Evolutionary conservation across 2,797 vertebrate species (phyloP), one percentile per base, ranked within the genome.

Genomic region (Dromococcyx pavoninus): DNA sequence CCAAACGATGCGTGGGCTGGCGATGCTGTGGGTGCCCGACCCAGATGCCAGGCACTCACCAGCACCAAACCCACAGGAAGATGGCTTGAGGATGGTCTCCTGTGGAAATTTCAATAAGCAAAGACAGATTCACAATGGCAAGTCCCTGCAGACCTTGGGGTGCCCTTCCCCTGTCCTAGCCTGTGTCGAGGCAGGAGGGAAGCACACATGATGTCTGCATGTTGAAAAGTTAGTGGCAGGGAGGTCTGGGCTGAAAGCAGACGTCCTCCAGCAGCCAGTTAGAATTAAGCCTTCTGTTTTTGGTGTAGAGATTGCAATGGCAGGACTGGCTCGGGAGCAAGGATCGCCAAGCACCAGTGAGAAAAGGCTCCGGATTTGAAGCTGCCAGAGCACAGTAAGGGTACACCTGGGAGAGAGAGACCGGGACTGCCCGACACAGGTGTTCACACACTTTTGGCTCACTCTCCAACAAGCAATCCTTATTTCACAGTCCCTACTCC

Each of bases 271-370:
- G 57, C 57, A 94, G 70, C 44, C 43, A 90, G 43, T 16, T 30
- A 87, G 43, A 70, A 48, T 41, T 17, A 76, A 72, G n/a, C n/a
- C 61, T 25, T 56, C 48, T 51, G 9, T 2, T 23, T 88, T 58
- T 35, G 58, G 30, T 25, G 44, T 14, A 46, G 65, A 74, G 44
- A 54, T 4, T 22, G 8, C 37, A 41, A 18, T 3, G 5, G 43
- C 48, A 77, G 60, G 39, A 33, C 46, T 24, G 28, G 32, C n/a
- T 71, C 61, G 44, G 11, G 46, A 57, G n/a, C 2, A 7, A 73
- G 30, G 58, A 75, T 3, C 11, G 5, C 21, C 57, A 78, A 57
- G n/a, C 17, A 54, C 9, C 2, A 1, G 6, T 0, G 0, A 89
- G 10, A 72, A 93, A 85, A 58, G n/a, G 32, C 51, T 60, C 24